Conservation (phyloP, 2,113 vertebrate species). For the Perccottus glenii region DNA sequence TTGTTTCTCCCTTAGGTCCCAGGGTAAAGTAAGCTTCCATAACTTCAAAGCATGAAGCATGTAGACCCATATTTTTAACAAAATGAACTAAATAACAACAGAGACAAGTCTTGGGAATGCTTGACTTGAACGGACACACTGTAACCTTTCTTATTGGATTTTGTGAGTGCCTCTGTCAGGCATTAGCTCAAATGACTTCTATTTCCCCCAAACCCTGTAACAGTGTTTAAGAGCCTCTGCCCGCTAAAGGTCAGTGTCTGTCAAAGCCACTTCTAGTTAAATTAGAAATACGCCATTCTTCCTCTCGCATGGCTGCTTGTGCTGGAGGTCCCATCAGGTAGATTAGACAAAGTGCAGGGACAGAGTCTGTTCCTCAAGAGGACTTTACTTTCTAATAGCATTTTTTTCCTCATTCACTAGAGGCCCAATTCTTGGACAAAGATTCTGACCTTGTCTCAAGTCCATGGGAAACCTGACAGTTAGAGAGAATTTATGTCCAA, state of each 20-base stretch:
- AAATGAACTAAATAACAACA: constrained; percentile 1
- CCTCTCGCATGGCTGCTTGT: constrained; percentile 43
- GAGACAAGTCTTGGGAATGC: constrained; percentile 12
- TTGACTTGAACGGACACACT: constrained; percentile 51
- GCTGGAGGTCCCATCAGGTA: constrained; percentile 57
- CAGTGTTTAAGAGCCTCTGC: constrained; percentile 61
- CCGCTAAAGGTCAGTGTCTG: constrained; percentile 63
- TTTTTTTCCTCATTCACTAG: constrained; percentile 50
- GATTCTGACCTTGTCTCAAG: constrained; percentile 57
- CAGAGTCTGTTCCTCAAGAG: constrained; percentile 42
- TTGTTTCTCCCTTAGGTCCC: too few species aligned
- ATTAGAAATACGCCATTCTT: constrained; percentile 63
- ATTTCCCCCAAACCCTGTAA: constrained; percentile 54
- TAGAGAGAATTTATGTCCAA: constrained; percentile 45
- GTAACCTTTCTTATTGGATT: constrained; percentile 66
- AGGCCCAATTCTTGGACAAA: constrained; percentile 30
- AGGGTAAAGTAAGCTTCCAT: too few species aligned
- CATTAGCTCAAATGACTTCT: constrained; percentile 65
- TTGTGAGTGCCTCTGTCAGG: constrained; percentile 37
- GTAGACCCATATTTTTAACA: too few species aligned
- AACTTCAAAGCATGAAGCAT: too few species aligned
- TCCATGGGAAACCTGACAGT: constrained; percentile 33
- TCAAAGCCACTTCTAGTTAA: constrained; percentile 68
- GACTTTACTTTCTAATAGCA: constrained; percentile 37
- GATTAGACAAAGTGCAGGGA: constrained; percentile 51